Evolutionary conservation across 2,797 vertebrate species (phyloP), one percentile per base, ranked within the genome.

Genomic region (Eutrigla gurnardus): DNA sequence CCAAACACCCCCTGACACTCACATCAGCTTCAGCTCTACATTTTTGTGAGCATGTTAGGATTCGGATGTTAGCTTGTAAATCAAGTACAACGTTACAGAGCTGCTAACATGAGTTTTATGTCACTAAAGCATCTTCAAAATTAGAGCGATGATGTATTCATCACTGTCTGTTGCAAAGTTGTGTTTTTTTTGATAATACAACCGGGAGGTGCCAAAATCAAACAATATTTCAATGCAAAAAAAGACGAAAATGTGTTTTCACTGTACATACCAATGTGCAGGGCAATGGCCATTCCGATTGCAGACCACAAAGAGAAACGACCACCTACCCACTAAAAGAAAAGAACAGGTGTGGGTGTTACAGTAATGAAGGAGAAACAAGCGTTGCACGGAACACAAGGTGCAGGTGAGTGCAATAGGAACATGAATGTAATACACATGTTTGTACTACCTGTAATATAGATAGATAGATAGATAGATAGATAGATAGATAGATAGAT

Each of bases 301-400:
- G 97, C 98, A 64, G 98, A 99, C 98, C 98, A 99, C 73, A 99
- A 83, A 4, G 98, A 99, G 86, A 98, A 99, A 72, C 97, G 97
- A 18, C 98, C 98, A 70, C 98, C 98, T 59, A 99, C 98, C 98
- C 98, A 99, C 98, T 99, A 78, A 53, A 91, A 93, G 68, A 90
- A 14, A 86, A 85, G 62, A 53, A 76, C 72, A 72, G 42, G 37
- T 32, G 12, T 25, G 8, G 3, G 0, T 46, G 32, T 47, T 36
- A n/a, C n/a, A n/a, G n/a, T n/a, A 46, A 59, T 25, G 0, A 60
- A 11, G 50, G 1, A 37, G 5, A 39, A 61, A 58, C 4, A 17
- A 37, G 4, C 1, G 13, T 53, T 37, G 4, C 3, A 52, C 7
- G 43, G 8, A 43, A 39, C 17, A 54, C 17, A 73, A 39, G 42